Evolutionary conservation across 2,888 invertebrate genomes (phyloP), one percentile per base, ranked within the genome.

Genomic region (Pristionchus maxplancki): DNA sequence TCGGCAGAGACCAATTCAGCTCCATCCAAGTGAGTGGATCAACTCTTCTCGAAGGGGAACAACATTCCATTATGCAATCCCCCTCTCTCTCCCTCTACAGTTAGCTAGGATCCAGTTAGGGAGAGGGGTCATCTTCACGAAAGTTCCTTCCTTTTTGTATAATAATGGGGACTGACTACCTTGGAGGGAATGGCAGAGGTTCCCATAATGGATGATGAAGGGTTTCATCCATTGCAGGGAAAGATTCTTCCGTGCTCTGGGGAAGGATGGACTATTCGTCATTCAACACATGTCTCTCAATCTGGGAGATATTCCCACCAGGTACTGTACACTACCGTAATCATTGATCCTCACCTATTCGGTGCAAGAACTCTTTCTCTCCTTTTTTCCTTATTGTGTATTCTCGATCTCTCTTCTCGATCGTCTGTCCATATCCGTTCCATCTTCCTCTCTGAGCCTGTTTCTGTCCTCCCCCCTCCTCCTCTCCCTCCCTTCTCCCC

Each of bases 251-350:
- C 88, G 89, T n/a, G 88, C 86, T 24, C 90, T 94, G 20, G 94
- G 94, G 24, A 87, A 90, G 20, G 94, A 94, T 86, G 94, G 94
- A 4, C 89, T 93, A 6, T 94, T 94, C 88, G 92, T 94, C 44
- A 89, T 94, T 58, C 92, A 94, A 64, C 94, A 94, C 82, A 93
- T 94, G 91, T 89, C 93, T 9, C 83, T 94, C 34, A 94, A 94
- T 89, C 91, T 94, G 53, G 94, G 94, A 31, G 93, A 94, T 82
- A 90, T 94, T 78, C 94, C 94, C 17, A 91, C 94, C 11, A 94
- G 93, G 93, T 93, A 37, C 64, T 84, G 17, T 62, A 3, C n/a
- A 24, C 37, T 50, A 34, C 20, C 11, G 5, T 11, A 34, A 24
- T 82, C 50, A 20, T 50, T 20, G 28, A 31, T 31, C 82, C 9